These are phyloP conservation scores for Pachymerium ferrugineum DNA, from an alignment of 2,888 invertebrate genomes.

Conservation along the genomic window DNA sequence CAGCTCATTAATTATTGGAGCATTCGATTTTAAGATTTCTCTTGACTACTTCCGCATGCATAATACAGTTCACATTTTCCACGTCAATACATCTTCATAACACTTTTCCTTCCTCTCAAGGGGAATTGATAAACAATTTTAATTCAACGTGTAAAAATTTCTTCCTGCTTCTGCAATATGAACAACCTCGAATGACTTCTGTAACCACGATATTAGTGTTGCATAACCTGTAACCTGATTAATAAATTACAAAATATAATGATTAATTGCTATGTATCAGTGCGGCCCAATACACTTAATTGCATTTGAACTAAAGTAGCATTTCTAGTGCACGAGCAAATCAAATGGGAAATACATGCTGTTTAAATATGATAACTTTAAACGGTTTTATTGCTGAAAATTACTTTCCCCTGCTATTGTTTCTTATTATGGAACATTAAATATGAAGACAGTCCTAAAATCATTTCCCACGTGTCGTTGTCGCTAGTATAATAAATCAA, in stretches of 20 bases:
- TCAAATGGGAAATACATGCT: too few relatives aligned
- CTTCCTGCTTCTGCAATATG: constrained; percentile 23
- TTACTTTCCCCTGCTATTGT: neutral
- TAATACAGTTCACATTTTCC: constrained; percentile 11
- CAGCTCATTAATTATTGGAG: neutral
- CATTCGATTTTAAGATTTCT: constrained; percentile 13
- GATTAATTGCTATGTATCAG: too few relatives aligned
- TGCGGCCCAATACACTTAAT: too few relatives aligned
- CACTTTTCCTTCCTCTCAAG: constrained; percentile 9
- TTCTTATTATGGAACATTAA: neutral
- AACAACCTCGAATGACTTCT: too few relatives aligned
- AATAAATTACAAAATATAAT: too few relatives aligned
- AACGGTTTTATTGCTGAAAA: too few relatives aligned
- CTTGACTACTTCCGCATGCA: constrained; percentile 11
- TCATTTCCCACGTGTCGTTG: neutral
- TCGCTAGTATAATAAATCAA: neutral
- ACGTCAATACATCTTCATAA: neutral
- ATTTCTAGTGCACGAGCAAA: too few relatives aligned
- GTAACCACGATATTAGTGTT: too few relatives aligned
- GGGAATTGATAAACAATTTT: neutral
- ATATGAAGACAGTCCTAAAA: neutral
- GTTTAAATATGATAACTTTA: too few relatives aligned
- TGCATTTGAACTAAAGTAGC: too few relatives aligned
- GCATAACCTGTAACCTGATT: too few relatives aligned
- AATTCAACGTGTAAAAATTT: neutral